Base-by-base conservation (phyloP, 1,140 invertebrate species). In the Popillia japonica region DNA sequence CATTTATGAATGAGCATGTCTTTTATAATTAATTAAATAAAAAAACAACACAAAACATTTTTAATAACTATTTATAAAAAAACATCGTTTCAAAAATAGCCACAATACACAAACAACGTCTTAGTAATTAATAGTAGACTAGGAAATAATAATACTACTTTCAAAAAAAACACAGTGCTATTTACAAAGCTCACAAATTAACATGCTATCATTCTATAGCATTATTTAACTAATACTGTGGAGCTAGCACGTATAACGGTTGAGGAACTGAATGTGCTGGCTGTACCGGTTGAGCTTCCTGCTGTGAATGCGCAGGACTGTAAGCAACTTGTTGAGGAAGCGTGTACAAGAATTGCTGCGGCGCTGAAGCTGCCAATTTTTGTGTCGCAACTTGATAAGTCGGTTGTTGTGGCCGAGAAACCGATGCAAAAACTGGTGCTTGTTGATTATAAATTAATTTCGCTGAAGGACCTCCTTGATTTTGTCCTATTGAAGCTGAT, bases 311-410 rank as follows among this genome's bases (percentile, higher is more conserved):
- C n/a, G 55, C 40, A 20, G 74, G 40, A 61, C 72, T 75, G 42
- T 77, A 78, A n/a, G 42, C 7, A 11, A 34, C 11, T 75, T 79
- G 77, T 64, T 80, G 79, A 0, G 44, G 55, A 14, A 76, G n/a
- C 14, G 77, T 61, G 14, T 75, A 78, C 20, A 76, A 8, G 17
- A 48, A 9, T 22, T 74, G 72, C 10, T 74, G 75, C 7, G 75
- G 44, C 11, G 27, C 23, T 8, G 75, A 27, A 44, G 75, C 8
- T 7, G 44, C 41, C 23, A 48, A 10, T 76, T 76, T 76, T 10
- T 44, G 75, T 0, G 44, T 55, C 1, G 41, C 0, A 3, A 23
- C 42, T 23, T 14, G 75, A 48, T 76, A 74, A 9, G 20, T 40
- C 6, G 72, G 17, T 42, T 74, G 72, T 4, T 74, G 72, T 0